These are phyloP conservation scores for Istiophorus platypterus DNA, from an alignment of 2,113 vertebrate genomes.

Conservation along the genomic window DNA sequence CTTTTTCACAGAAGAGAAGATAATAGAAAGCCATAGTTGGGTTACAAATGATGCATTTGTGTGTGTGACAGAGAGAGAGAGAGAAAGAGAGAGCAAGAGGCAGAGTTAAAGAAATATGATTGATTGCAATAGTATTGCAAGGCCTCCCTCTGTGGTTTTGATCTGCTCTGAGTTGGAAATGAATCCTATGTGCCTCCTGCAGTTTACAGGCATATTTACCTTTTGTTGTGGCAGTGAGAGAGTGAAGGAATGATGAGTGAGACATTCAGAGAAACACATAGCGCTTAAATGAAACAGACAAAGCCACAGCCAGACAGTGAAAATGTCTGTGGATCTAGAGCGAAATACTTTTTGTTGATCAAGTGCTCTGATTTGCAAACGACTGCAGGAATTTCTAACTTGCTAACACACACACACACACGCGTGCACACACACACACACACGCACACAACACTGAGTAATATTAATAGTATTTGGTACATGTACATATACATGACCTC, in stretches of 20 bases:
- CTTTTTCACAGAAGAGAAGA: constrained; percentile 35
- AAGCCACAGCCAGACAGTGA: constrained; percentile 13
- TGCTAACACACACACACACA: neutral
- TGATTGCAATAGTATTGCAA: constrained; percentile 54
- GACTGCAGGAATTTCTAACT: too few relatives aligned
- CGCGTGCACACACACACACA: neutral
- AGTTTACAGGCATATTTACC: constrained; percentile 43
- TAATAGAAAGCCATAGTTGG: constrained; percentile 20
- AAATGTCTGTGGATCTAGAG: neutral
- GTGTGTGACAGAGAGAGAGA: constrained; percentile 4
- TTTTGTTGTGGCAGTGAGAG: constrained; percentile 51
- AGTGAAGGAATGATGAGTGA: constrained; percentile 35
- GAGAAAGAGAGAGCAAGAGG: neutral
- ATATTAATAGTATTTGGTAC: neutral
- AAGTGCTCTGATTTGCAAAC: constrained; percentile 12
- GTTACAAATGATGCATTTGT: constrained; percentile 19
- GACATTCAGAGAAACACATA: constrained; percentile 11
- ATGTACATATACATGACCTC: neutral
- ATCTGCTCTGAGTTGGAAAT: constrained; percentile 47
- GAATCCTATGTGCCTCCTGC: constrained; percentile 50
- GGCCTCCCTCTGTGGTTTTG: constrained; percentile 62
- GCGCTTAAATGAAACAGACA: constrained; percentile 29
- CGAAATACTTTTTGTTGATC: constrained; percentile 19
- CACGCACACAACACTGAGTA: too few relatives aligned
- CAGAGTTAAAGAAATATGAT: constrained; percentile 49